Evolutionary conservation across 2,888 invertebrate species (phyloP).

Genomic region (Drosophila tripunctata): DNA sequence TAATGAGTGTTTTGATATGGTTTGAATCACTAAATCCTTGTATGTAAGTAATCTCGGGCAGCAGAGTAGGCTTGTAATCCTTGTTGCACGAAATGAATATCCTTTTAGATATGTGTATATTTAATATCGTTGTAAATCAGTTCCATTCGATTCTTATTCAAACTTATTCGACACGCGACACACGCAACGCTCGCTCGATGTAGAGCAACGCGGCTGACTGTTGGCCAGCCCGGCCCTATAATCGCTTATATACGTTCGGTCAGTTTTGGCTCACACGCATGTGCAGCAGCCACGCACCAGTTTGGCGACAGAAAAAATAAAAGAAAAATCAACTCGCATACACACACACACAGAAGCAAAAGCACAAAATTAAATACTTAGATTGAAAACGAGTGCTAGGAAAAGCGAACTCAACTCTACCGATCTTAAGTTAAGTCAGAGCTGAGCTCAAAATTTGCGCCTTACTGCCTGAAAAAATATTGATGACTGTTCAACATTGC

Average conservation of each 20-base stretch:
- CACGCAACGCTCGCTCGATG: conserved; percentile 81
- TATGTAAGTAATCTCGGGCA: conserved; percentile 15
- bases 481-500: conserved; percentile 58
- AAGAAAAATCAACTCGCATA: conserved; percentile 35
- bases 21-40: conserved; percentile 24
- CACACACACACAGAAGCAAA: too few species aligned
- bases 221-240: conserved; percentile 84
- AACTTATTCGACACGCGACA: conserved; percentile 27
- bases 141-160: conserved; percentile 5
- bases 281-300: conserved; percentile 79
- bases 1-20: conserved; percentile 5
- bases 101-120: conserved; percentile 28
- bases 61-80: conserved; percentile 28
- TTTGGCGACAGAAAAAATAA: conserved; percentile 73
- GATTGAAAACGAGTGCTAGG: conserved; percentile 42
- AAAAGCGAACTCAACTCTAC: conserved; percentile 47
- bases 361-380: conserved; percentile 22
- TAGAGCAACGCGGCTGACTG: conserved; percentile 85
- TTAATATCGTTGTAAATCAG: conserved; percentile 11
- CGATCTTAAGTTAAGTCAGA: conserved; percentile 19
- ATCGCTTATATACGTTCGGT: conserved; percentile 85
- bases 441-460: conserved; percentile 33
- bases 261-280: conserved; percentile 79
- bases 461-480: conserved; percentile 66
- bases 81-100: conserved; percentile 24